Evolutionary conservation across 1,140 invertebrate species (phyloP), one percentile per base, ranked within the genome.

Genomic region (Mizuhopecten yessoensis): DNA sequence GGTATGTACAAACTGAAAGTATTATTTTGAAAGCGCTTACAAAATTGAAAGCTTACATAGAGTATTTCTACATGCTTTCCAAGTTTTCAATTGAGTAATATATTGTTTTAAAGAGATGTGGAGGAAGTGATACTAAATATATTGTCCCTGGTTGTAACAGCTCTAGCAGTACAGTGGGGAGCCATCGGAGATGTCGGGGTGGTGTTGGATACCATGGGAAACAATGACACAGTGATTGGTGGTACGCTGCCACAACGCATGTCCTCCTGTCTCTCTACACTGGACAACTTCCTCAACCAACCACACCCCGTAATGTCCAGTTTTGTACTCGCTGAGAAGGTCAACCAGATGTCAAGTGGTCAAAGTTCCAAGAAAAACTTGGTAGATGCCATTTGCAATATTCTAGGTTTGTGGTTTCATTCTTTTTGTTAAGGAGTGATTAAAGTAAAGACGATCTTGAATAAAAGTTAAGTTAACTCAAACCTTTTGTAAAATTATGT

Each of bases 141-240:
- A 75, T 29, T 75, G 57, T 75, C 57, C 3, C 5, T 75, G 10
- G 42, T 49, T 36, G 23, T 34, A 87, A 5, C 45, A 94, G 97
- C 96, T 90, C 95, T 99, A 29, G 98, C 99, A 33, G 99, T 99
- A 93, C 99, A 99, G 96, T 99, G 99, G 99, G 99, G 99, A 94
- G 99, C 99, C 86, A 98, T 99, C 94, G 99, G 98, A 91, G 99
- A 99, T 96, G 99, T 99, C 29, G 99, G 99, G 90, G 97, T 99
- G 34, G 97, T 99, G 89, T 95, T 98, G 91, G 98, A 99, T 92
- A 98, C 97, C 45, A 98, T 99, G 97, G 98, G 98, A 33, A 97
- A 98, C 86, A 99, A 99, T 95, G 98, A 99, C n/a, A 98, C 98
- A 0, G 98, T 98, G 88, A 97, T 99, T 89, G 98, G 98, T 90